Evolutionary conservation across 2,113 vertebrate genomes (phyloP).

Genomic region (Forbesichthys papilliferus): DNA sequence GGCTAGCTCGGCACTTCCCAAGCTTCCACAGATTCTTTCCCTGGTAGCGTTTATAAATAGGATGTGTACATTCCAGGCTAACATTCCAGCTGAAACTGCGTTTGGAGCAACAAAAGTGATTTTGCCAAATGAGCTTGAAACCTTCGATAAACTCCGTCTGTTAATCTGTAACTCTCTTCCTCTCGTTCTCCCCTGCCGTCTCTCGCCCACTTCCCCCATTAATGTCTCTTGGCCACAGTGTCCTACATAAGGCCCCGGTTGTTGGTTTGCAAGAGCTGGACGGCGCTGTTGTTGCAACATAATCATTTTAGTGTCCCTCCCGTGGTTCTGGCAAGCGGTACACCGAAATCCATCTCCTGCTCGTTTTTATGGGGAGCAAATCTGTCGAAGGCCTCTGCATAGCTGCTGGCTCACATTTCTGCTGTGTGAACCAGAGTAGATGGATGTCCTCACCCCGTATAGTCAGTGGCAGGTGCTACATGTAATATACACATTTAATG

Average conservation of each 20-base stretch:
- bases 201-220: slow-evolving; percentile 49
- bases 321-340: slow-evolving; percentile 58
- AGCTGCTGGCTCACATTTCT: slow-evolving; percentile 45
- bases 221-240: slow-evolving; percentile 55
- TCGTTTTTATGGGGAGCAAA: slow-evolving; percentile 63
- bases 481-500: slow-evolving; percentile 58
- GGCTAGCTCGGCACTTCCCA: slow-evolving; percentile 21
- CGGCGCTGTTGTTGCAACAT: slow-evolving; percentile 57
- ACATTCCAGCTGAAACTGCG: neutral
- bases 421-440: slow-evolving; percentile 44
- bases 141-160: slow-evolving; percentile 37
- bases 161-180: too few species aligned
- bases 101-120: slow-evolving; percentile 8
- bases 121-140: neutral
- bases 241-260: slow-evolving; percentile 55
- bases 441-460: slow-evolving; percentile 43
- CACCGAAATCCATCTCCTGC: slow-evolving; percentile 53
- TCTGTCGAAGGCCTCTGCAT: slow-evolving; percentile 39
- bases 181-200: slow-evolving; percentile 22
- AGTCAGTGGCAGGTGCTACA: slow-evolving; percentile 45
- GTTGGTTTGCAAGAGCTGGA: slow-evolving; percentile 62
- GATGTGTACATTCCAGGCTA: slow-evolving; percentile 16
- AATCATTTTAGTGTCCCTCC: slow-evolving; percentile 69
- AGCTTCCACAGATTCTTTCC: neutral
- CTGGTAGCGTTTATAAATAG: slow-evolving; percentile 20